These are phyloP conservation scores for Leucoptera coffeella DNA, from an alignment of 2,888 invertebrate species.

Conservation along the genomic window DNA sequence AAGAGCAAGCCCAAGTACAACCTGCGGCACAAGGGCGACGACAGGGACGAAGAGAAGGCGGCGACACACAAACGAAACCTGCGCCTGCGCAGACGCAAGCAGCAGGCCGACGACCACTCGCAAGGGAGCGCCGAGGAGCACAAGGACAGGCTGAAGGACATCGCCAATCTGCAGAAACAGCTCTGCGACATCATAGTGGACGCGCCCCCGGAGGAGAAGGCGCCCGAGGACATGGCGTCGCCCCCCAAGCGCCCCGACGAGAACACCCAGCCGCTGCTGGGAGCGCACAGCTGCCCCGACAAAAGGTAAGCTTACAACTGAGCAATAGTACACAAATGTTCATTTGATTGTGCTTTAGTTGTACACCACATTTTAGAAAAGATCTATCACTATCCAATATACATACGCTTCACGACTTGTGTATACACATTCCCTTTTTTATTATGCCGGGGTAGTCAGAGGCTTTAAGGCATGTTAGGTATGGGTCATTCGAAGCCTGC, in stretches of 20 bases:
- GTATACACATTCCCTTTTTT: no score
- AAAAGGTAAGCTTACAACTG: conserved; percentile 18
- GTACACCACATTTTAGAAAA: background rate
- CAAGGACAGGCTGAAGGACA: conserved; percentile 21
- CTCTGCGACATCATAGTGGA: conserved; percentile 33
- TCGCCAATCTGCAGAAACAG: conserved; percentile 27
- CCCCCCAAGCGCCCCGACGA: conserved; percentile 21
- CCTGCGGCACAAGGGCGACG: conserved; percentile 14
- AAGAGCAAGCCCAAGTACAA: conserved; percentile 13
- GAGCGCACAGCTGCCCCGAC: conserved; percentile 30
- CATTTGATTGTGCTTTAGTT: background rate
- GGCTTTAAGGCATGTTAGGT: no score
- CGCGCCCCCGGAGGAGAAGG: conserved; percentile 17
- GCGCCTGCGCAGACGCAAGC: conserved; percentile 18
- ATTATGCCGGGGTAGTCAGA: no score
- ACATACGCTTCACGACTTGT: background rate
- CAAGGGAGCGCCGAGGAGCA: conserved; percentile 8
- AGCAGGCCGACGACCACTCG: conserved; percentile 11
- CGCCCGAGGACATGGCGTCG: conserved; percentile 22
- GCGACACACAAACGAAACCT: conserved; percentile 15
- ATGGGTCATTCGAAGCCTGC: no score
- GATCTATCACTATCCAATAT: conserved; percentile 1
- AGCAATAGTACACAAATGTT: background rate
- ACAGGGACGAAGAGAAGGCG: conserved; percentile 8
- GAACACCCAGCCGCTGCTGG: conserved; percentile 19